Conservation (phyloP, 2,888 invertebrate species). For the Choreutis nemorana region DNA sequence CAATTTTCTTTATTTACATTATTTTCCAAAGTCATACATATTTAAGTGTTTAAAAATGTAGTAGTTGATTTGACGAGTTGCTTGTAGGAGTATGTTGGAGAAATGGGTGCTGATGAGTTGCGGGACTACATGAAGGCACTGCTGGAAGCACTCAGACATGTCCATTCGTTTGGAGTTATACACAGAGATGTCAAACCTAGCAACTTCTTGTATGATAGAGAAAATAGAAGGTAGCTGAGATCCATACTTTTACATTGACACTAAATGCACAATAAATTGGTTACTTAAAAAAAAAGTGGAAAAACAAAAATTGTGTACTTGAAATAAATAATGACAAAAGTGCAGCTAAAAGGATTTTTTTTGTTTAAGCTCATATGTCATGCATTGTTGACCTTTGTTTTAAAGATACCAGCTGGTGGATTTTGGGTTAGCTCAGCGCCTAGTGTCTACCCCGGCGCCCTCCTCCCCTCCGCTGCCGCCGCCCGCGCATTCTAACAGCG, state of each 20-base stretch:
- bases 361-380: no score
- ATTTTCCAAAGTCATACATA: no score
- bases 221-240: constrained; percentile 58
- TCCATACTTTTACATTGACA: no score
- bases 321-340: no score
- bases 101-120: constrained; percentile 75
- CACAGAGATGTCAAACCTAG: constrained; percentile 92
- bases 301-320: no score
- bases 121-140: constrained; percentile 83
- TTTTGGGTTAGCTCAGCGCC: constrained; percentile 86
- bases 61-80: constrained; percentile 3
- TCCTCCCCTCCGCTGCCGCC: constrained; percentile 57
- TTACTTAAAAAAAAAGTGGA: no score
- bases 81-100: constrained; percentile 75
- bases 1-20: no score
- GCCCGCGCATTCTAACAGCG: constrained; percentile 73
- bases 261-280: no score
- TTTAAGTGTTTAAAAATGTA: no score
- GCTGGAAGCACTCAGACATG: constrained; percentile 77
- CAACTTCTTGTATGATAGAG: constrained; percentile 87
- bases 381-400: no score
- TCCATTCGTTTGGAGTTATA: constrained; percentile 85
- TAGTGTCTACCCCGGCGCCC: constrained; percentile 21
- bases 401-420: constrained; percentile 81
- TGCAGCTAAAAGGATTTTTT: no score